Base-by-base conservation (phyloP, 2,797 vertebrate genomes). In the Tapera naevia region DNA sequence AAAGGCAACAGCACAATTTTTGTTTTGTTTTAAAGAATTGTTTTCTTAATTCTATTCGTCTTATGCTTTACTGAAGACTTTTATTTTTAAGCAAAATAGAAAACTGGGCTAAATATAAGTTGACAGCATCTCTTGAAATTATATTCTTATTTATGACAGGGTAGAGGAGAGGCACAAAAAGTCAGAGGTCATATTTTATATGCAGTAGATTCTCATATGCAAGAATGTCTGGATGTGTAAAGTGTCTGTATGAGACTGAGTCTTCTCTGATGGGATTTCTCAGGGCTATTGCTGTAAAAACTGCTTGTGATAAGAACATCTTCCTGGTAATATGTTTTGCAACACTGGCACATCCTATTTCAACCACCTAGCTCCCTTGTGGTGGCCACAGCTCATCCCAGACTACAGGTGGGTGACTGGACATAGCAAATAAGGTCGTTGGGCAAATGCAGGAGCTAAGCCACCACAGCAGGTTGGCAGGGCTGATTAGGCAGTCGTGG, bases 101-200 rank as follows among this genome's bases (percentile, higher is more conserved):
- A 87, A 66, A 37, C 73, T 45, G n/a, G 80, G 93, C 89, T 91
- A 94, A 93, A 97, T 96, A 92, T 94, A 96, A 96, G 91, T 72
- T 96, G 97, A 96, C 96, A 96, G 94, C 84, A 91, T 96, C 91
- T 94, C 95, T 96, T 86, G 86, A 94, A 91, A 89, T 89, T 9
- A 96, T 96, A 91, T 88, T 95, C 95, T 96, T 95, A 89, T 95
- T 97, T 96, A 73, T 97, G 97, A 96, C 97, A 97, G 91, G 86
- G 74, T 24, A 88, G 94, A 92, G 76, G 94, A 96, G 92, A 96
- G 95, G 94, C 94, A 96, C 95, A 96, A 94, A 97, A 97, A 96
- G 96, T 96, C 95, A 97, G 96, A 95, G 95, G 96, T 96, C 94
- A 78, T 41, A 95, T 95, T 91, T 93, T 95, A 65, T 53, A 69